phyloP scores from a whole-genome alignment of 2,888 invertebrate species.

The Andrena camellia region DNA sequence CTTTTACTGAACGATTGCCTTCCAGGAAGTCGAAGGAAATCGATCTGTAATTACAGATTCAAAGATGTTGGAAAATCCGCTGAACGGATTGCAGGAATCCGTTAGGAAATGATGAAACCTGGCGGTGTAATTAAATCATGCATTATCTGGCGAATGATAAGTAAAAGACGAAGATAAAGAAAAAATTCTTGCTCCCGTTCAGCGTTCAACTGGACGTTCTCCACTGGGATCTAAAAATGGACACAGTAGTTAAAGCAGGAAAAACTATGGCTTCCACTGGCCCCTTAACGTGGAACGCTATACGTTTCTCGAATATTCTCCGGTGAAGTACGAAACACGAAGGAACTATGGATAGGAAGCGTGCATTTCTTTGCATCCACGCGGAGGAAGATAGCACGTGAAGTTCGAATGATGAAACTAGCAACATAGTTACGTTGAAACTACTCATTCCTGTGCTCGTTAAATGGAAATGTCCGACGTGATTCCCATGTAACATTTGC shows the following conservation, averaged over 20 bases:
- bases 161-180: background rate
- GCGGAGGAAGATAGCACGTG: constrained; percentile 3
- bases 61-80: background rate
- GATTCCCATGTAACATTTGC: background rate
- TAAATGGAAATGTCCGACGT: constrained; percentile 1
- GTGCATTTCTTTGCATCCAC: constrained; percentile 1
- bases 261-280: too few relatives aligned
- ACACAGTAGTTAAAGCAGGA: too few relatives aligned
- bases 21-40: background rate
- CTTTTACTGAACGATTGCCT: background rate
- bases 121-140: constrained; percentile 20
- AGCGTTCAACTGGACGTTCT: too few relatives aligned
- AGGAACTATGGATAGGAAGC: background rate
- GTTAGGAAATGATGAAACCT: constrained; percentile 38
- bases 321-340: background rate
- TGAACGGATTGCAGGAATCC: background rate
- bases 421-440: constrained; percentile 13
- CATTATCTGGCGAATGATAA: background rate
- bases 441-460: constrained; percentile 2
- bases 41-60: background rate
- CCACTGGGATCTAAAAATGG: too few relatives aligned
- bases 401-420: constrained; percentile 35
- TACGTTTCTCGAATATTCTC: background rate
- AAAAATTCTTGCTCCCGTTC: background rate
- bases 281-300: too few relatives aligned